Evolutionary conservation across 2,888 invertebrate species (phyloP).

Genomic region (Coleophora deauratella): DNA sequence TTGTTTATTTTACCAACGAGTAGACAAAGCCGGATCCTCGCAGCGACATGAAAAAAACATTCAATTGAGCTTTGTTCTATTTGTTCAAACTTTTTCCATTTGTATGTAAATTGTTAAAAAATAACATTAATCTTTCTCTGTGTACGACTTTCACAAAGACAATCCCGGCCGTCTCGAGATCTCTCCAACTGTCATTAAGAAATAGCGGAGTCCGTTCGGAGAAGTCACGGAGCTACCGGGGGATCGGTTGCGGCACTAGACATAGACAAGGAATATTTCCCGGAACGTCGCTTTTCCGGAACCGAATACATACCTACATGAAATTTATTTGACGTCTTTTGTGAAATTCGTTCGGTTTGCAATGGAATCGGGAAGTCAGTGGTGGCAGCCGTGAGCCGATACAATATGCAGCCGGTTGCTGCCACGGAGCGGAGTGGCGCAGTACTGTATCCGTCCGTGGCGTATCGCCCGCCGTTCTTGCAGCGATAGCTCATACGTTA

Average conservation of each 20-base stretch:
- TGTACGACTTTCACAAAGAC: too few species aligned
- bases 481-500: constrained; percentile 6
- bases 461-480: background rate
- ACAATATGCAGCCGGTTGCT: background rate
- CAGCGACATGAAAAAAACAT: too few species aligned
- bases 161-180: too few species aligned
- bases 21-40: too few species aligned
- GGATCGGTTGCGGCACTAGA: background rate
- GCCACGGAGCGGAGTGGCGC: background rate
- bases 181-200: too few species aligned
- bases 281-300: background rate
- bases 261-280: background rate
- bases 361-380: background rate
- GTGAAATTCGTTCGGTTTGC: background rate
- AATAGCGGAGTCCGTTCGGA: too few species aligned
- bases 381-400: background rate
- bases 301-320: background rate
- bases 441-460: background rate
- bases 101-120: too few species aligned
- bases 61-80: too few species aligned
- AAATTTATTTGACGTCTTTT: background rate
- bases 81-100: too few species aligned
- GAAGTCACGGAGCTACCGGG: too few species aligned
- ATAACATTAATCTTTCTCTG: too few species aligned
- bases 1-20: too few species aligned